phyloP scores from a whole-genome alignment of 2,888 invertebrate species.

The Zaprionus bogoriensis region DNA sequence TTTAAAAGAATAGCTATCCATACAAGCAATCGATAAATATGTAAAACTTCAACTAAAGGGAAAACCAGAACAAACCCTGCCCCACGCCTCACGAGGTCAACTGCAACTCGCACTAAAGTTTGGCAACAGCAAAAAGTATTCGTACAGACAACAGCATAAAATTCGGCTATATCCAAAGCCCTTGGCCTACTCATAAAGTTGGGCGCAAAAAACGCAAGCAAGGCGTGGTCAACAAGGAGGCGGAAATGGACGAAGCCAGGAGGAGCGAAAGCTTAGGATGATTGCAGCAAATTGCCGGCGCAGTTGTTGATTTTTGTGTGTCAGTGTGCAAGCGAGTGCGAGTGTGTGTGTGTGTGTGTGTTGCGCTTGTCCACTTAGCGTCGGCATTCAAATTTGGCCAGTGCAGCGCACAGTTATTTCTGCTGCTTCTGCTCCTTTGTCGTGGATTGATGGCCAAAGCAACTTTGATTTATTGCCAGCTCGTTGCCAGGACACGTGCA shows the following conservation, averaged over 20 bases:
- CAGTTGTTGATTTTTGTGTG: constrained; percentile 44
- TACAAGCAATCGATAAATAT: constrained; percentile 5
- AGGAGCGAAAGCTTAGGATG: constrained; percentile 26
- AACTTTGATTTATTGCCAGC: constrained; percentile 67
- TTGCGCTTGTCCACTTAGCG: constrained; percentile 53
- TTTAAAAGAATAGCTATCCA: neutral
- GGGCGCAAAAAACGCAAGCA: neutral
- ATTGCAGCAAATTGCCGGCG: constrained; percentile 64
- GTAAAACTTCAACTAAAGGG: neutral
- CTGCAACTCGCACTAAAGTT: constrained; percentile 3
- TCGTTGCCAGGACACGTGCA: constrained; percentile 31
- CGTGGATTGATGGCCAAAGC: constrained; percentile 68
- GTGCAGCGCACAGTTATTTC: constrained; percentile 22
- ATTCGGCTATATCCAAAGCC: constrained; percentile 22
- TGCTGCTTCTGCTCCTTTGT: constrained; percentile 26
- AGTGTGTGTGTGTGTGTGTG: constrained; percentile 12
- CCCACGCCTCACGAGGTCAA: too few species aligned
- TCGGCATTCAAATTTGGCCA: constrained; percentile 60
- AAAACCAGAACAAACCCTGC: neutral
- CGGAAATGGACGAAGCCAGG: neutral
- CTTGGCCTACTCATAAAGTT: constrained; percentile 32
- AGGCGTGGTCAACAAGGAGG: neutral
- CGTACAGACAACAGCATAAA: constrained; percentile 14
- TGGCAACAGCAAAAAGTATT: constrained; percentile 19
- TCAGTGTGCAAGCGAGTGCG: constrained; percentile 7